These are phyloP conservation scores for Sus cebifrons DNA, from an alignment of 2,797 vertebrate species.

Conservation along the genomic window DNA sequence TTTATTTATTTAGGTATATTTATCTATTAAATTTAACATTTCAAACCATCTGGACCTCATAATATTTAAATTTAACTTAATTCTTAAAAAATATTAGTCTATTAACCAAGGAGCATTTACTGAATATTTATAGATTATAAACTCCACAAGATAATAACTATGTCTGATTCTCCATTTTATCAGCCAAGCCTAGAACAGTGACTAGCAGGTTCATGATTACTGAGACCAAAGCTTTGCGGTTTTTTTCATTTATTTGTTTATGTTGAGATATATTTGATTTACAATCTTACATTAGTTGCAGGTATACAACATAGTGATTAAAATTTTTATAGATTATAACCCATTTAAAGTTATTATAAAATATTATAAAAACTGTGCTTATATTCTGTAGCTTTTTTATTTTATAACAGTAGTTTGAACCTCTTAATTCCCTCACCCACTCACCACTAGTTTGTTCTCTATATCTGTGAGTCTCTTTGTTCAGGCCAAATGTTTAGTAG, in stretches of 20 bases:
- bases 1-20: conserved; percentile 1
- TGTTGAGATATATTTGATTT: neutral
- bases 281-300: neutral
- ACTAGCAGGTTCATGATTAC: neutral
- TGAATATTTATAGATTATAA: neutral
- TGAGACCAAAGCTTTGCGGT: neutral
- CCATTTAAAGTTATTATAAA: neutral
- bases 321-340: neutral
- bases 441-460: neutral
- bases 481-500: neutral
- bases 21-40: conserved; percentile 48
- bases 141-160: neutral
- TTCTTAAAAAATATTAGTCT: conserved; percentile 39
- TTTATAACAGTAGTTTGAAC: neutral
- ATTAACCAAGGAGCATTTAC: neutral
- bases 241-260: neutral
- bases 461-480: neutral
- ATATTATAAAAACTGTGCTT: neutral
- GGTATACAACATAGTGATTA: neutral
- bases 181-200: neutral
- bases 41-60: neutral
- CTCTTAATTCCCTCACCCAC: neutral
- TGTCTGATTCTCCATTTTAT: neutral
- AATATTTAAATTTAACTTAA: conserved; percentile 32
- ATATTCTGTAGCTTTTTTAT: neutral